phyloP scores from a whole-genome alignment of 2,113 vertebrate genomes.

The Limnothrissa miodon region DNA sequence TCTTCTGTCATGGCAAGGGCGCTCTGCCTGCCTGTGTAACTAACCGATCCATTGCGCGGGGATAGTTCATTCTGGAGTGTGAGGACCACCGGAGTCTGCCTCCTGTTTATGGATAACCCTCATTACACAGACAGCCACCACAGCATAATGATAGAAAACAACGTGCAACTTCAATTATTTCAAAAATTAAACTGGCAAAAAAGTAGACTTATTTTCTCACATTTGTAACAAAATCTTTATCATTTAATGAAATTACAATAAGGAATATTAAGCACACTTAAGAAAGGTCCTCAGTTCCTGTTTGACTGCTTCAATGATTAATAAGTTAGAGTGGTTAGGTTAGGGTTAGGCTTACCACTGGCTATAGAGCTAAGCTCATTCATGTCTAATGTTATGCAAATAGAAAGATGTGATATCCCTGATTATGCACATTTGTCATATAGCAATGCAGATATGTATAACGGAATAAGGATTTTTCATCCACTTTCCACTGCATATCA shows the following conservation, averaged over 20 bases:
- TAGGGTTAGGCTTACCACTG: too few species aligned
- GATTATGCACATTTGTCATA: neutral
- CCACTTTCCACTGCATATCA: neutral
- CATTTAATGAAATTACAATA: neutral
- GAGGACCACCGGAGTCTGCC: neutral
- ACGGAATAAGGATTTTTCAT: neutral
- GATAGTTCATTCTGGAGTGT: neutral
- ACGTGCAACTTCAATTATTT: too few species aligned
- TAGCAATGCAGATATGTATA: neutral
- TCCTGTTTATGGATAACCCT: neutral
- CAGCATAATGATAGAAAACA: neutral
- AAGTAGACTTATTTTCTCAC: neutral
- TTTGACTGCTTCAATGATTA: neutral
- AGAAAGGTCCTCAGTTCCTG: neutral
- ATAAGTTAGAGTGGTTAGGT: too few species aligned
- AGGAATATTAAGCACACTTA: neutral
- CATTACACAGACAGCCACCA: neutral
- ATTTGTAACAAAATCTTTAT: neutral
- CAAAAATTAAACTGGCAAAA: neutral
- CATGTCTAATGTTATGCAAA: neutral
- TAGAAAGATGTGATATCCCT: neutral
- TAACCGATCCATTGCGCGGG: neutral
- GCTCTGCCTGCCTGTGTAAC: neutral
- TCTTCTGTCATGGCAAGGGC: constrained; percentile 59
- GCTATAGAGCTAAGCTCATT: too few species aligned